Evolutionary conservation across 2,113 vertebrate genomes (phyloP).

Genomic region (Tragelaphus scriptus): DNA sequence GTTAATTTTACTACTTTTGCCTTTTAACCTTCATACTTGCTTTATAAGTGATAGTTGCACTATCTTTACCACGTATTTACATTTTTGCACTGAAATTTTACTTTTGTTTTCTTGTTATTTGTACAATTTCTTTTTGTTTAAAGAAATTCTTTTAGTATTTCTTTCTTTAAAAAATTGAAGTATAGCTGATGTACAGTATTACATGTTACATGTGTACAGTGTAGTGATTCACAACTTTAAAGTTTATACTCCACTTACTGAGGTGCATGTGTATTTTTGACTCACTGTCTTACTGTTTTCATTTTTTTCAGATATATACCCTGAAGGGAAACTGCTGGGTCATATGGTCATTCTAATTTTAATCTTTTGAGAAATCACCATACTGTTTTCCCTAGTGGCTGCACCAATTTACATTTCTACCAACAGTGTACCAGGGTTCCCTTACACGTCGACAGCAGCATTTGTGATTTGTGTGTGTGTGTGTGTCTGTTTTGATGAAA

Average conservation of each 20-base stretch:
- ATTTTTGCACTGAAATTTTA: not conserved
- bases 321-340: not conserved
- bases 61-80: not conserved
- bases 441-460: not conserved
- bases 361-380: not conserved
- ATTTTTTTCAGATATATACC: not conserved
- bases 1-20: not conserved
- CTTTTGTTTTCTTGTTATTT: not conserved
- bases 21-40: not conserved
- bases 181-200: not conserved
- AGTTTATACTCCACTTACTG: not conserved
- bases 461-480: not conserved
- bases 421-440: not conserved
- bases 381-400: not conserved
- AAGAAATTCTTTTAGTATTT: not conserved
- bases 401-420: not conserved
- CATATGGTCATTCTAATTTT: not conserved
- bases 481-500: not conserved
- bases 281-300: not conserved
- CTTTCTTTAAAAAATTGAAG: not conserved
- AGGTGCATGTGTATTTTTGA: not conserved
- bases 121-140: not conserved
- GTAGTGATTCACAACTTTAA: not conserved
- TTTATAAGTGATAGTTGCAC: not conserved
- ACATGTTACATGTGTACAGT: not conserved